These are phyloP conservation scores for Rhynchomys soricoides DNA, from an alignment of 2,113 vertebrate genomes.

Conservation along the genomic window DNA sequence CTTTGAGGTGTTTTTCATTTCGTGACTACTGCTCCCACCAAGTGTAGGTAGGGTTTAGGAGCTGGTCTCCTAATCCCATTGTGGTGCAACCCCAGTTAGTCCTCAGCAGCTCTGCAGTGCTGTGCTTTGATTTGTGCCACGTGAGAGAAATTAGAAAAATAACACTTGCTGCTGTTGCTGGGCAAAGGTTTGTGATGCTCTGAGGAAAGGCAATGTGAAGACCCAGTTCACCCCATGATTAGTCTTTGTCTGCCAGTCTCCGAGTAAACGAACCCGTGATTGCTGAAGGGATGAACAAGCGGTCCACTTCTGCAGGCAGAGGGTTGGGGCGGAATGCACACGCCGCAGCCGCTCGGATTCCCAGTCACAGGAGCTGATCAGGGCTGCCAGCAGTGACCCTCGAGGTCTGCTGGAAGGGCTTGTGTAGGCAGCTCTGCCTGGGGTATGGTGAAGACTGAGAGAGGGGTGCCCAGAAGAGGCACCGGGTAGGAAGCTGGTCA, in stretches of 20 bases:
- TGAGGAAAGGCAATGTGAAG: constrained; percentile 49
- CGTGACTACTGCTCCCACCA: constrained; percentile 17
- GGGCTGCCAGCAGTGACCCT: background rate
- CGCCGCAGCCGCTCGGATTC: too few relatives aligned
- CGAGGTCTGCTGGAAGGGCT: background rate
- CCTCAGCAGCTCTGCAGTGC: background rate
- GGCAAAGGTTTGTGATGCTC: constrained; percentile 50
- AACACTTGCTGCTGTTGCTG: constrained; percentile 27
- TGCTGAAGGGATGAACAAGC: constrained; percentile 15
- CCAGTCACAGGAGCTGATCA: background rate
- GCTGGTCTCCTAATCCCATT: background rate
- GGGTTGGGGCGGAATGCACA: background rate
- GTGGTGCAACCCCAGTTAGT: background rate
- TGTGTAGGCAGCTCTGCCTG: accelerated
- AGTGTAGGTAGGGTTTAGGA: constrained; percentile 1
- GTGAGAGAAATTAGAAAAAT: background rate
- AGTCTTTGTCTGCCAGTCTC: constrained; percentile 53
- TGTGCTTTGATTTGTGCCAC: background rate
- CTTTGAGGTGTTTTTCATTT: constrained; percentile 37
- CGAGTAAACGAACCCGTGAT: constrained; percentile 51
- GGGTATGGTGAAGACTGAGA: accelerated
- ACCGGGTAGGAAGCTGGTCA: background rate
- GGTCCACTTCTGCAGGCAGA: constrained; percentile 29
- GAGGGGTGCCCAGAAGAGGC: background rate
- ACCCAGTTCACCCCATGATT: constrained; percentile 47